Conservation (phyloP, 2,888 invertebrate species). For the Hirtodrosophila confusa region DNA sequence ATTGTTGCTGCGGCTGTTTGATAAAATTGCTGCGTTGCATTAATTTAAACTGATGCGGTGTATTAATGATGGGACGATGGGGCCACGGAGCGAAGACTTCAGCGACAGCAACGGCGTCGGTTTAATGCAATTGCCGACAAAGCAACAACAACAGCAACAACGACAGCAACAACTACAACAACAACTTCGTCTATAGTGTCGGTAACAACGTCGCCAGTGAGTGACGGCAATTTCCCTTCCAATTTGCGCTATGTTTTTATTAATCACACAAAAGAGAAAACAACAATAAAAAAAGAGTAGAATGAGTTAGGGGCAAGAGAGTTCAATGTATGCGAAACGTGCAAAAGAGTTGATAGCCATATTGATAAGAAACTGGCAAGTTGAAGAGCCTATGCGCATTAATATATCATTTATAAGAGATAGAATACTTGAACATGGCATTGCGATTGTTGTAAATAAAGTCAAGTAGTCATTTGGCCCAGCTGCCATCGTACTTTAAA, state of each 20-base stretch:
- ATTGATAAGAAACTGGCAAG: slow-evolving; percentile 6
- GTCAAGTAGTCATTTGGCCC: slow-evolving; percentile 1
- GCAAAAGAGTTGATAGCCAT: slow-evolving; percentile 15
- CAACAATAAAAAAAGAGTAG: slow-evolving; percentile 21
- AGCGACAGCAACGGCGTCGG: slow-evolving; percentile 35
- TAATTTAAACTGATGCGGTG: slow-evolving; percentile 76
- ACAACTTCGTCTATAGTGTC: not conserved
- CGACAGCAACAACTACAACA: slow-evolving; percentile 24
- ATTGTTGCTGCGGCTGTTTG: slow-evolving; percentile 51
- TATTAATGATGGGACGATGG: slow-evolving; percentile 62
- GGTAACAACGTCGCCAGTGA: slow-evolving; percentile 44
- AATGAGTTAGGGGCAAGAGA: slow-evolving; percentile 23
- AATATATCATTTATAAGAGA: not conserved
- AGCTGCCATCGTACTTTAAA: slow-evolving; percentile 43
- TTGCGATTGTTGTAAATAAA: too few species aligned
- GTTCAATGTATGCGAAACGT: slow-evolving; percentile 32
- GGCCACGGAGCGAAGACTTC: slow-evolving; percentile 17
- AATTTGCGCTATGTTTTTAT: slow-evolving; percentile 72
- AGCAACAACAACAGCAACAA: slow-evolving; percentile 22
- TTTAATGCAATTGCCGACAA: slow-evolving; percentile 66
- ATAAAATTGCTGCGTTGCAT: slow-evolving; percentile 77
- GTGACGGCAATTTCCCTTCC: slow-evolving; percentile 76
- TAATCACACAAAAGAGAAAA: slow-evolving; percentile 56
- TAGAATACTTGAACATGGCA: too few species aligned
- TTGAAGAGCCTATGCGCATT: too few species aligned